These are phyloP conservation scores for Epinephelus coioides DNA, from an alignment of 2,797 vertebrate species.

Conservation along the genomic window DNA sequence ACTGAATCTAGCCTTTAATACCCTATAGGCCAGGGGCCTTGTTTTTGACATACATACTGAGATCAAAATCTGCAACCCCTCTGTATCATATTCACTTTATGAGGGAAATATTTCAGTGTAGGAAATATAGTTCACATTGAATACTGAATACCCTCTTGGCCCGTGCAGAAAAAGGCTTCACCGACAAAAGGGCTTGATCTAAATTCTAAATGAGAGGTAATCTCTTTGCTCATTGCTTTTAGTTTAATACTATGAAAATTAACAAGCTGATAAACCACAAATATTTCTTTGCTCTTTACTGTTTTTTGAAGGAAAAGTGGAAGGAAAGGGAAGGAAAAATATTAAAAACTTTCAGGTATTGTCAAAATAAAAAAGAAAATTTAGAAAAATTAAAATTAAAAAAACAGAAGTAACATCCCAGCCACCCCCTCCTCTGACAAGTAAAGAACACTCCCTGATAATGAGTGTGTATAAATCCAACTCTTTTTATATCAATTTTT, in stretches of 20 bases:
- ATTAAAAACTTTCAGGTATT: no score
- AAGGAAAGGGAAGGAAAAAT: no score
- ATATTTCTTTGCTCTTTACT: background rate
- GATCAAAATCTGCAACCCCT: background rate
- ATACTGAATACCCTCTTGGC: background rate
- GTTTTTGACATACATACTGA: background rate
- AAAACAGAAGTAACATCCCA: no score
- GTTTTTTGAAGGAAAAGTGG: background rate
- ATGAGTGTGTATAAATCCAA: no score
- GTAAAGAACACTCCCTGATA: no score
- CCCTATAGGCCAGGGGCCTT: background rate
- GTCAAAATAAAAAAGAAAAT: no score
- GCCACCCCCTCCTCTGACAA: no score
- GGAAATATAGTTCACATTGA: background rate
- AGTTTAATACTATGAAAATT: background rate
- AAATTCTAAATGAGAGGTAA: background rate
- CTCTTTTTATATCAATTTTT: background rate
- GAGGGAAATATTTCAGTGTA: background rate
- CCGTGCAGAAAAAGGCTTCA: background rate
- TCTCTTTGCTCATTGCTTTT: background rate
- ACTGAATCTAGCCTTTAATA: background rate
- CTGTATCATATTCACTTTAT: background rate
- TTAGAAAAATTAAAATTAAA: no score
- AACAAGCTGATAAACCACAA: background rate
- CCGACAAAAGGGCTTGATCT: background rate